These are phyloP conservation scores for Mobula birostris DNA, from an alignment of 2,113 vertebrate species.

Conservation along the genomic window DNA sequence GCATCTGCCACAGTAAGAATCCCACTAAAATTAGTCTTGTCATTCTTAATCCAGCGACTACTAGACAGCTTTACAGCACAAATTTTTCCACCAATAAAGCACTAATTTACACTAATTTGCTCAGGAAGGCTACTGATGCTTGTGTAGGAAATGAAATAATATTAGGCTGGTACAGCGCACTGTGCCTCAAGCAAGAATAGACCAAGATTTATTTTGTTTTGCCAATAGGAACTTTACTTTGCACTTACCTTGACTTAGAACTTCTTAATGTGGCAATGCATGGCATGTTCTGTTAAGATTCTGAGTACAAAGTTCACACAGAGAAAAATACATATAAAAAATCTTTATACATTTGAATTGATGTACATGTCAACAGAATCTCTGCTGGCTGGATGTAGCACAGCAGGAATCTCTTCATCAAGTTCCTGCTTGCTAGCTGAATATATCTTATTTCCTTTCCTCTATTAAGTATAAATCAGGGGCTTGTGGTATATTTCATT, in stretches of 20 bases:
- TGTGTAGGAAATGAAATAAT: background rate
- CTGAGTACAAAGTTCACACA: background rate
- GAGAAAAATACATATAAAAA: background rate
- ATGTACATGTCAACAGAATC: background rate
- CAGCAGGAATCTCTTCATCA: background rate
- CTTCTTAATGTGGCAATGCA: background rate
- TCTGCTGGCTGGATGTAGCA: background rate
- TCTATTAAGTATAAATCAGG: background rate
- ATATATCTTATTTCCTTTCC: background rate
- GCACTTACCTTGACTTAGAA: background rate
- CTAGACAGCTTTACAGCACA: background rate
- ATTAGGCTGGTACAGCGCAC: too few relatives aligned
- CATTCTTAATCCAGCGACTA: background rate
- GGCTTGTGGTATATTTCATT: background rate
- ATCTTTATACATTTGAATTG: background rate
- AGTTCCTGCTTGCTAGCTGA: background rate
- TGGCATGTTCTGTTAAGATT: background rate
- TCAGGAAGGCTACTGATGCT: background rate
- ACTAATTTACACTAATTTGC: background rate
- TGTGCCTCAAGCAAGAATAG: background rate
- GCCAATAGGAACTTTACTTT: background rate
- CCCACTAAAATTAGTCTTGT: background rate
- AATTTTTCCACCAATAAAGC: background rate
- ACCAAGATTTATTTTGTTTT: background rate
- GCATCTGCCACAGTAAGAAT: background rate